Percentiles rank a stretch among this genome's conserved stretches.
Evolutionary conservation across 2,888 invertebrate genomes (phyloP).

Genomic region (Eucera pruinosa): DNA sequence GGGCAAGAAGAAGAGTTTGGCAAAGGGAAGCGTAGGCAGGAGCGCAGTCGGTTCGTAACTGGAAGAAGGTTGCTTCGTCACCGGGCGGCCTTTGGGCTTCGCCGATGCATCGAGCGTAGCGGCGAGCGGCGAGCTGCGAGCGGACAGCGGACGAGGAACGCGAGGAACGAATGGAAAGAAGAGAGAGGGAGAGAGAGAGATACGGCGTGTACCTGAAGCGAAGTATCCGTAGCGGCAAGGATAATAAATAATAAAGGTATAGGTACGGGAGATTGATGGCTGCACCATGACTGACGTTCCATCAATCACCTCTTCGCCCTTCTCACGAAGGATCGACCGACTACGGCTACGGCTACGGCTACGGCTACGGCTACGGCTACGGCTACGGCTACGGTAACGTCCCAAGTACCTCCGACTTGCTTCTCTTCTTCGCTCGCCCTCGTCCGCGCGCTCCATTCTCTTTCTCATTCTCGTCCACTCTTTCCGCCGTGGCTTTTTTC

Average conservation of each 20-base stretch:
- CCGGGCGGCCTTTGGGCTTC: conserved; percentile 70
- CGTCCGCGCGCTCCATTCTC: conserved; percentile 18
- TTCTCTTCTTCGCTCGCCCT: conserved; percentile 34
- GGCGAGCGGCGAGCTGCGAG: too few relatives aligned
- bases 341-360: too few relatives aligned
- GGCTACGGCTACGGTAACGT: too few relatives aligned
- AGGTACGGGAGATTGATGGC: conserved; percentile 82
- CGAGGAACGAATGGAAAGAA: conserved; percentile 22
- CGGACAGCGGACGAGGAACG: neutral
- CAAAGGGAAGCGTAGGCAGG: conserved; percentile 16
- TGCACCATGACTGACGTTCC: conserved; percentile 83
- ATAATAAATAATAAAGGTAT: conserved; percentile 82
- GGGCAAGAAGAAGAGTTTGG: too few relatives aligned
- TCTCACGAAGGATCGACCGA: conserved; percentile 74
- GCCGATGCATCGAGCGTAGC: conserved; percentile 66
- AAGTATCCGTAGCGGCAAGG: conserved; percentile 73
- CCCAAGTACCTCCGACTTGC: conserved; percentile 41
- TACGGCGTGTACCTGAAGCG: conserved; percentile 57
- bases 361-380: too few relatives aligned
- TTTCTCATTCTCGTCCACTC: conserved; percentile 27
- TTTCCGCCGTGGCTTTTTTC: conserved; percentile 29
- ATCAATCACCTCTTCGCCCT: conserved; percentile 81
- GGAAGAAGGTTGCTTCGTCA: conserved; percentile 77
- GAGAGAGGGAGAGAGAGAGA: conserved; percentile 44
- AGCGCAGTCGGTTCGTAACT: conserved; percentile 50